Evolutionary conservation across 2,113 vertebrate species (phyloP), one percentile per base, ranked within the genome.

Genomic region (Oceanodroma tethys): DNA sequence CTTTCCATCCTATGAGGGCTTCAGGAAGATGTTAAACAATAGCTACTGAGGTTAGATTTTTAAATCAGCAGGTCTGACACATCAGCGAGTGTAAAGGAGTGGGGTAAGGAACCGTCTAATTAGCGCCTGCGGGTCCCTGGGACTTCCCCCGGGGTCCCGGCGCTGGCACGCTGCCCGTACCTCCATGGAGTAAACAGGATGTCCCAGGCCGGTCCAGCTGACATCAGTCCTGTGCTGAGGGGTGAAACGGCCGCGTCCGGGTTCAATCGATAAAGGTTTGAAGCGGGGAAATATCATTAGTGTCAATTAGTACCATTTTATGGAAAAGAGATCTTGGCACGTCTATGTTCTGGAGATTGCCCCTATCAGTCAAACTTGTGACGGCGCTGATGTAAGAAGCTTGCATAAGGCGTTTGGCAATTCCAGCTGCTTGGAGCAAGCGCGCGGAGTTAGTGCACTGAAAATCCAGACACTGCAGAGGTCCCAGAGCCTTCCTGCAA

Each of bases 141-240:
- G 93, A 83, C 62, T 94, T 92, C 85, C 93, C 95, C 75, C 2
- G 8, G 88, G 92, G 93, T 97, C 92, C 93, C 81, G 76, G 86
- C 0, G 4, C 86, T 95, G 95, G 92, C 43, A 3, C 4, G 0
- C 29, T 11, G 84, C 94, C 96, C 2, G 1, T 13, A 2, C 38
- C 65, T 95, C 90, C 43, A 7, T 10, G 87, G 70, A 94, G 95
- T 96, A 96, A 97, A 97, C 96, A 97, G 96, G 96, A 97, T 96
- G 92, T 96, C 96, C 92, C 68, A 15, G 50, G 66, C 81, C 2
- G 0, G 72, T 8, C 50, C 42, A 13, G 76, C 96, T 96, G 93
- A 95, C 95, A 96, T 94, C 96, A 94, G 48, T 4, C 56, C 93
- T 71, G 84, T 8, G 71, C 84, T 1, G 60, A 18, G 81, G 72